A percentile compares a stretch with the other conserved stretches of the same genome.
Conservation (phyloP, 2,888 invertebrate genomes). For the Fragum sueziense region DNA sequence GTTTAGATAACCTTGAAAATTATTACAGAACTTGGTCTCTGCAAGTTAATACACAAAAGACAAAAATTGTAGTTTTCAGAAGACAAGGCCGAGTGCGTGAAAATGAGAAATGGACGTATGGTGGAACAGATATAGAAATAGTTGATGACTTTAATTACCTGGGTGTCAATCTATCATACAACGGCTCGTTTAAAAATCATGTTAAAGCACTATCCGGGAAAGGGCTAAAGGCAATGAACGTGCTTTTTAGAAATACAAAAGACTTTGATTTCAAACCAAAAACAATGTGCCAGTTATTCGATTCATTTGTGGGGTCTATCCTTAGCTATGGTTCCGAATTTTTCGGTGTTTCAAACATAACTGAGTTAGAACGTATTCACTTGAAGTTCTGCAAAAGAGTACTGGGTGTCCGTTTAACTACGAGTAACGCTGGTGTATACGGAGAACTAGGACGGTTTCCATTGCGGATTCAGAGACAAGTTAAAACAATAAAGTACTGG, state of each 20-base stretch:
- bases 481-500: conserved; percentile 2
- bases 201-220: background rate
- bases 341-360: too few species aligned
- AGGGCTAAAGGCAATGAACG: background rate
- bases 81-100: background rate
- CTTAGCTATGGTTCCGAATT: conserved; percentile 5
- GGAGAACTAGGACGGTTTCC: too few species aligned
- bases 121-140: background rate
- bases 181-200: background rate
- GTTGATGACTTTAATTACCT: conserved; percentile 12
- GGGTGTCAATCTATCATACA: background rate
- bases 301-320: conserved; percentile 4
- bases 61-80: conserved; percentile 1
- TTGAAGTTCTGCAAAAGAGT: background rate
- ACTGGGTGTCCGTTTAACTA: too few species aligned
- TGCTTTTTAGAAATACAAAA: background rate
- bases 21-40: conserved; percentile 4
- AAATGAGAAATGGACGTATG: conserved; percentile 12
- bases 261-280: conserved; percentile 1
- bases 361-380: too few species aligned
- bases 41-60: background rate
- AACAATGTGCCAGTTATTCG: conserved; percentile 8
- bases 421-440: background rate
- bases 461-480: background rate
- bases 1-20: background rate